A percentile compares a stretch with the other conserved stretches of the same genome.
phyloP scores from a whole-genome alignment of 1,140 invertebrate genomes.

The Meloidogyne chitwoodi region DNA sequence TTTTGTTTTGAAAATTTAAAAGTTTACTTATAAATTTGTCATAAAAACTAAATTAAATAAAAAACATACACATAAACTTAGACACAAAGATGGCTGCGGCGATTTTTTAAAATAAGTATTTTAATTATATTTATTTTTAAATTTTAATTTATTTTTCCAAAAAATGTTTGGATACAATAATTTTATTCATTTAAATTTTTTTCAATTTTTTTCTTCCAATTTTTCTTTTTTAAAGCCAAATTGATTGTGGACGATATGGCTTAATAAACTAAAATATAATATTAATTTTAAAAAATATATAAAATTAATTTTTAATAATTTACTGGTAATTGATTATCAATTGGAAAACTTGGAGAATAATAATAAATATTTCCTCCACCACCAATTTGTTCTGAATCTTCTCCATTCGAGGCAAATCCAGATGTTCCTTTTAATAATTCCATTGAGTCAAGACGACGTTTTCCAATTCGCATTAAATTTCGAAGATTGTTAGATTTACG shows the following conservation, averaged over 20 bases:
- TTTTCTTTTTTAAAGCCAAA: background rate
- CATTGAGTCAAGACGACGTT: background rate
- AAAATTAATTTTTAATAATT: background rate
- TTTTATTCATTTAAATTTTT: background rate
- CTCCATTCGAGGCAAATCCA: background rate
- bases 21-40: too few relatives aligned
- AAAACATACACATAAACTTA: too few relatives aligned
- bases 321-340: background rate
- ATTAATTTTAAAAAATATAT: background rate
- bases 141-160: too few relatives aligned
- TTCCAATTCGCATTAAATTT: slow-evolving; percentile 28
- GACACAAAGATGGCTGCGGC: too few relatives aligned
- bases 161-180: too few relatives aligned
- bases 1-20: too few relatives aligned
- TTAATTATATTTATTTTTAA: too few relatives aligned
- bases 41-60: too few relatives aligned
- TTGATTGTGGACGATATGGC: background rate
- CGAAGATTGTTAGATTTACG: slow-evolving; percentile 27
- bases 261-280: background rate
- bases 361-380: background rate
- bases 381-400: background rate
- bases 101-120: too few relatives aligned
- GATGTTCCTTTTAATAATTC: background rate
- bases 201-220: background rate
- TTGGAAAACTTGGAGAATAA: background rate